These are phyloP conservation scores for Thysanoteuthis rhombus DNA, from an alignment of 2,888 invertebrate species.

Conservation along the genomic window DNA sequence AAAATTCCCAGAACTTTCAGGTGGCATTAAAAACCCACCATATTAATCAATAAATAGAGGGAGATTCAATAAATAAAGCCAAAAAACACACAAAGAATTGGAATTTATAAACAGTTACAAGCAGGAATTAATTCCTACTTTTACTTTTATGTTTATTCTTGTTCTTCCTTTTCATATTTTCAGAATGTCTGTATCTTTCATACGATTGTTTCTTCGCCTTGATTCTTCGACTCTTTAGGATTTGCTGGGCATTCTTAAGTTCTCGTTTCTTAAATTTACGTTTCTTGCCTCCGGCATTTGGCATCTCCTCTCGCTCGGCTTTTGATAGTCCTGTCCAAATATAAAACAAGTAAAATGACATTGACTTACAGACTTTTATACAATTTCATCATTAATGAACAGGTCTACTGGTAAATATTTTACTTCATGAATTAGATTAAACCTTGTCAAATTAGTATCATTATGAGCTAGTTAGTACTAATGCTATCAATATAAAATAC, in stretches of 20 bases:
- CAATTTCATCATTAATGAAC: background rate
- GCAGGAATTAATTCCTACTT: background rate
- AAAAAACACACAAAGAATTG: background rate
- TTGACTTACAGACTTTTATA: background rate
- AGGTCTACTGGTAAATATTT: no score
- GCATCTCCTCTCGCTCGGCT: background rate
- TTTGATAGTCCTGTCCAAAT: background rate
- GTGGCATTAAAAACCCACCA: no score
- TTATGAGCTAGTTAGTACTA: no score
- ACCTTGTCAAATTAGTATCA: no score
- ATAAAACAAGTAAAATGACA: background rate
- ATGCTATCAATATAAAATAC: no score
- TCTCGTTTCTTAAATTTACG: conserved; percentile 48
- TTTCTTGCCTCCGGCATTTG: conserved; percentile 37
- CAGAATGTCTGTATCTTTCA: conserved; percentile 57
- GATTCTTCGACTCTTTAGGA: conserved; percentile 62
- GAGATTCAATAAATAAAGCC: no score
- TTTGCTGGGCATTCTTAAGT: conserved; percentile 77
- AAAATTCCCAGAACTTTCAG: no score
- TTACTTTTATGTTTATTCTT: background rate
- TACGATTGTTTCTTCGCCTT: conserved; percentile 58
- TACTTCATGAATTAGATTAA: no score
- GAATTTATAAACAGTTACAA: background rate
- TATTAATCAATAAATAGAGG: no score
- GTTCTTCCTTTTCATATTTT: conserved; percentile 35